phyloP scores from a whole-genome alignment of 2,113 vertebrate species.

The Fukomys damarensis region DNA sequence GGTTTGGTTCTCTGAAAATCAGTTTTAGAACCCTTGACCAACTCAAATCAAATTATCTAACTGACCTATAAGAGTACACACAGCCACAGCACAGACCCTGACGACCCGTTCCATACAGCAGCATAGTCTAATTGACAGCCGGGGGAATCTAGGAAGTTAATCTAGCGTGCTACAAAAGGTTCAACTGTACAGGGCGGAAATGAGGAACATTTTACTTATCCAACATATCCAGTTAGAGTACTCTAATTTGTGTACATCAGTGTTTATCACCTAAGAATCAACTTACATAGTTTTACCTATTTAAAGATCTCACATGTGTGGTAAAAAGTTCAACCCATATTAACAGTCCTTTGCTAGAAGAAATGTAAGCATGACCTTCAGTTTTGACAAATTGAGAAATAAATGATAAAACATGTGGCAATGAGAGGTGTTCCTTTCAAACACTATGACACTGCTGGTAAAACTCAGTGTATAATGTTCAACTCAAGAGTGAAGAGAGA shows the following conservation, averaged over 20 bases:
- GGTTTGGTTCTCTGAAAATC: background rate
- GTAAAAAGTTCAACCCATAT: background rate
- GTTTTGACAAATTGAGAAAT: slow-evolving; percentile 33
- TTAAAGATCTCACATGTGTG: background rate
- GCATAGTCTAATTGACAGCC: background rate
- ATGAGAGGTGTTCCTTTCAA: slow-evolving; percentile 27
- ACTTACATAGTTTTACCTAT: background rate
- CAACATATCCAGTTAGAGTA: background rate
- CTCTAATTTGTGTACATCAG: background rate
- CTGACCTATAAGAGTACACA: background rate
- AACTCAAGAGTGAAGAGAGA: background rate
- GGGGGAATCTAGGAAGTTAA: background rate
- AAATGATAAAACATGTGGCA: slow-evolving; percentile 24
- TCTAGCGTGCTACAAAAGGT: background rate
- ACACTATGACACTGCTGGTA: background rate
- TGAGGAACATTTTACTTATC: background rate
- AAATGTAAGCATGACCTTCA: background rate
- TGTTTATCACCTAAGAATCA: background rate
- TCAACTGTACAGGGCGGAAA: background rate
- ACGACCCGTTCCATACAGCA: background rate
- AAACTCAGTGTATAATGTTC: slow-evolving; percentile 50
- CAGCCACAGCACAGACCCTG: background rate
- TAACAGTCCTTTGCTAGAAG: background rate
- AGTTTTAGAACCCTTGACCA: background rate
- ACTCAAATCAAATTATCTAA: background rate